Base-by-base conservation (phyloP, 2,797 vertebrate species). In the Coregonus sp. region DNA sequence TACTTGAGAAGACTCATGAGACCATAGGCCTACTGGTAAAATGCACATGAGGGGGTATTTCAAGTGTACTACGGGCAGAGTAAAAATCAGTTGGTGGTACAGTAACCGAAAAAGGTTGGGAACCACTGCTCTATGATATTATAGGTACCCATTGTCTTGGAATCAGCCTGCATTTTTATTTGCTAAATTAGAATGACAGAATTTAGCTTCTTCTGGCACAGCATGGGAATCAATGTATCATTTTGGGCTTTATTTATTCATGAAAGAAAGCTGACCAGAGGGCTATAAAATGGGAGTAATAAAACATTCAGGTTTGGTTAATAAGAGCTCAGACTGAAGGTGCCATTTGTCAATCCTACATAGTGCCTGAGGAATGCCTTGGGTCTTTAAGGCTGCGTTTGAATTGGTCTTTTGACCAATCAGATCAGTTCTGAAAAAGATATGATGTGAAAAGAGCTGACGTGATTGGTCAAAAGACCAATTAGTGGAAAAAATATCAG, bases 241-340 rank as follows among this genome's bases (percentile, higher is more conserved):
- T 82, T 79, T 54, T 5, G 31, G n/a, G n/a, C 75, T 79, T 77
- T 74, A 75, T 81, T 81, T 81, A 81, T 76, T 81, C 51, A 77
- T 72, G 70, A 59, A 15, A 47, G 79, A 70, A 73, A 12, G 59
- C 65, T 71, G 70, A 81, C 72, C n/a, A 31, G 31, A 16, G 75
- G 77, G 79, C 56, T 63, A 40, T 52, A 66, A 65, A 75, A 79
- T 73, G 66, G 76, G 68, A 75, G 70, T 29, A 77, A 78, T 82
- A 50, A 85, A 77, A 79, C 63, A 50, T 63, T 75, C 35, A 83
- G 51, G 65, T 71, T 78, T 71, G 16, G 66, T 47, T 76, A 78
- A 78, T 80, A 81, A 70, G 29, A 75, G 50, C 54, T 37, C 25
- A 37, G 20, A 35, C 52, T 72, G 67, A 5, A 20, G 6, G 47